phyloP scores from a whole-genome alignment of 2,888 invertebrate species.

The Phanerotoma sp. region DNA sequence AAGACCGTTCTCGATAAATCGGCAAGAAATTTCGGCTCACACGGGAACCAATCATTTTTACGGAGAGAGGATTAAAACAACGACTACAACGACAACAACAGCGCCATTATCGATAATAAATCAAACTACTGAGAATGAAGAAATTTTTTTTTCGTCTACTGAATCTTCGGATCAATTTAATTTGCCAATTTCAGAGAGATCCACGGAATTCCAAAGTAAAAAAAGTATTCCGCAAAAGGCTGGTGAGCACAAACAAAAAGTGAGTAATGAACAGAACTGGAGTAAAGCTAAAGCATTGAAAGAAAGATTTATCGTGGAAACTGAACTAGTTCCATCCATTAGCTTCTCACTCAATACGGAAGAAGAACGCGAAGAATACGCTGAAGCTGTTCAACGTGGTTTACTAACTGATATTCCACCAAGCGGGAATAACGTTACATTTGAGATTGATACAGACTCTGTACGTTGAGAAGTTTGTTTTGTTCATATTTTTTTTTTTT shows the following conservation, averaged over 20 bases:
- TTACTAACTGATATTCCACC: constrained; percentile 37
- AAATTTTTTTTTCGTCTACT: too few species aligned
- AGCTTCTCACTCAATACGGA: constrained; percentile 53
- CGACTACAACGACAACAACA: too few species aligned
- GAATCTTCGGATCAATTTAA: too few species aligned
- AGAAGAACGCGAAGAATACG: constrained; percentile 49
- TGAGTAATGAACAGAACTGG: not conserved
- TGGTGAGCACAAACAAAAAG: too few species aligned
- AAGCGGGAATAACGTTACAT: not conserved
- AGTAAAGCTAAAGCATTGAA: not conserved
- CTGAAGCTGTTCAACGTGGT: constrained; percentile 50
- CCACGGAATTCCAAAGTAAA: too few species aligned
- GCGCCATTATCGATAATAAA: too few species aligned
- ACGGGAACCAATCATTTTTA: not conserved
- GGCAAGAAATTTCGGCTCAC: constrained; percentile 1
- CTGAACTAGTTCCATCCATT: constrained; percentile 54
- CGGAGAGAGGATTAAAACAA: too few species aligned
- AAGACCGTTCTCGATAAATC: constrained; percentile 27
- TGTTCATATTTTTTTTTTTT: not conserved
- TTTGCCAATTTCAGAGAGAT: too few species aligned
- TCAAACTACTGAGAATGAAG: too few species aligned
- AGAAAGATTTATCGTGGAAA: constrained; percentile 40
- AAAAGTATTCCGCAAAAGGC: constrained; percentile 42
- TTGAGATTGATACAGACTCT: not conserved
- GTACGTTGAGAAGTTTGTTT: not conserved